Percentiles rank a stretch among this genome's conserved stretches.
Conservation (phyloP, 2,797 vertebrate species). For the Decapterus maruadsi region DNA sequence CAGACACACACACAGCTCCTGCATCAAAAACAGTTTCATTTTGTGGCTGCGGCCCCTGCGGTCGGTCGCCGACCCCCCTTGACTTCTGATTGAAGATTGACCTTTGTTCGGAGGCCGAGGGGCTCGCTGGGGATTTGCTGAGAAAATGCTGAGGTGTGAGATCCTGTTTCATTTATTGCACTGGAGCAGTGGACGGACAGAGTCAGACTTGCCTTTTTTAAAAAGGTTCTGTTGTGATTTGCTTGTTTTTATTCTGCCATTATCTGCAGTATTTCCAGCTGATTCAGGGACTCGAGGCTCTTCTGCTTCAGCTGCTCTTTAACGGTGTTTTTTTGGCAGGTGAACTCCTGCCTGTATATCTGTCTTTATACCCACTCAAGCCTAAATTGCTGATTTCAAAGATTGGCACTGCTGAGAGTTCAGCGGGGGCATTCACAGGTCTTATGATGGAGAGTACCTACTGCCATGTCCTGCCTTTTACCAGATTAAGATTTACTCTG, state of each 20-base stretch:
- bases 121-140: slow-evolving; percentile 45
- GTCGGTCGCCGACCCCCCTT: slow-evolving; percentile 25
- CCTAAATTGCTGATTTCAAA: not conserved
- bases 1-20: not conserved
- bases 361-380: slow-evolving; percentile 4
- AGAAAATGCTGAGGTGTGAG: slow-evolving; percentile 46
- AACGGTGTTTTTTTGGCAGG: slow-evolving; percentile 7
- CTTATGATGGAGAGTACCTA: not conserved
- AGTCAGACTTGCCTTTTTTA: not conserved
- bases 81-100: slow-evolving; percentile 65
- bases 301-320: slow-evolving; percentile 13
- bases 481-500: no score
- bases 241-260: slow-evolving; percentile 14
- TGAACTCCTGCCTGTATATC: not conserved
- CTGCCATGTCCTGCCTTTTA: not conserved
- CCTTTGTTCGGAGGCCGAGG: slow-evolving; percentile 48
- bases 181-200: not conserved
- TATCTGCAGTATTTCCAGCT: slow-evolving; percentile 21
- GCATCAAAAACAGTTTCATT: slow-evolving; percentile 49
- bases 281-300: slow-evolving; percentile 5
- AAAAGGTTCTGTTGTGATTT: slow-evolving; percentile 8
- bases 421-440: not conserved
- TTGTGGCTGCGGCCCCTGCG: slow-evolving; percentile 35
- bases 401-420: slow-evolving; percentile 29
- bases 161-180: slow-evolving; percentile 25